These are phyloP conservation scores for Mechanitis messenoides DNA, from an alignment of 2,888 invertebrate species.

Conservation along the genomic window DNA sequence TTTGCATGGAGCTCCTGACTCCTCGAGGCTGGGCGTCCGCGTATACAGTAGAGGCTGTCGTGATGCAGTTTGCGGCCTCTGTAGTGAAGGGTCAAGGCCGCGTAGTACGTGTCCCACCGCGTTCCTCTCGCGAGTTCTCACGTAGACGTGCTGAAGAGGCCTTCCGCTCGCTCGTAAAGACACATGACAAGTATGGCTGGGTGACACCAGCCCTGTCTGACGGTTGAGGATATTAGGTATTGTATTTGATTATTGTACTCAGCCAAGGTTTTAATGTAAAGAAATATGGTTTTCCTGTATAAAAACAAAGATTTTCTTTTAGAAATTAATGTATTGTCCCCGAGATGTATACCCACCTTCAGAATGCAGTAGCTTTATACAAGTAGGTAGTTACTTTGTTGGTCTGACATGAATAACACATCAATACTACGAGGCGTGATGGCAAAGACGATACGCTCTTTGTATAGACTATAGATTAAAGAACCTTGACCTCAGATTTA, in stretches of 20 bases:
- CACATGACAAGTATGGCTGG: constrained; percentile 94
- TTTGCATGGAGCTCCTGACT: constrained; percentile 91
- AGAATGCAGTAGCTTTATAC: too few species aligned
- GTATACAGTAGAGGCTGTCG: constrained; percentile 90
- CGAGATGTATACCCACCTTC: too few species aligned
- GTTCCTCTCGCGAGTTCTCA: constrained; percentile 86
- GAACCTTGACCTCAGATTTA: too few species aligned
- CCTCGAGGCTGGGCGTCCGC: constrained; percentile 93
- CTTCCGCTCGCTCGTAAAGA: constrained; percentile 90
- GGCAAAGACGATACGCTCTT: too few species aligned
- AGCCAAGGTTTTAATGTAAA: not conserved
- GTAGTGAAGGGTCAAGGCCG: constrained; percentile 92
- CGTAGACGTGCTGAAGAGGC: constrained; percentile 90
- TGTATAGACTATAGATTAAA: too few species aligned
- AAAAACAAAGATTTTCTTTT: too few species aligned
- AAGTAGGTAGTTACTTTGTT: too few species aligned
- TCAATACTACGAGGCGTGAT: too few species aligned
- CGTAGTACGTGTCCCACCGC: constrained; percentile 86
- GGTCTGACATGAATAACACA: too few species aligned
- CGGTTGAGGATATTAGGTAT: constrained; percentile 77
- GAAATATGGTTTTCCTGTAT: too few species aligned
- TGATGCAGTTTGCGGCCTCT: constrained; percentile 93
- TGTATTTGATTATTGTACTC: not conserved
- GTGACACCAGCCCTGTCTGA: constrained; percentile 91
- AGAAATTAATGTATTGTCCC: too few species aligned